phyloP scores from a whole-genome alignment of 2,797 vertebrate genomes.

The Sebastes baramenuke region DNA sequence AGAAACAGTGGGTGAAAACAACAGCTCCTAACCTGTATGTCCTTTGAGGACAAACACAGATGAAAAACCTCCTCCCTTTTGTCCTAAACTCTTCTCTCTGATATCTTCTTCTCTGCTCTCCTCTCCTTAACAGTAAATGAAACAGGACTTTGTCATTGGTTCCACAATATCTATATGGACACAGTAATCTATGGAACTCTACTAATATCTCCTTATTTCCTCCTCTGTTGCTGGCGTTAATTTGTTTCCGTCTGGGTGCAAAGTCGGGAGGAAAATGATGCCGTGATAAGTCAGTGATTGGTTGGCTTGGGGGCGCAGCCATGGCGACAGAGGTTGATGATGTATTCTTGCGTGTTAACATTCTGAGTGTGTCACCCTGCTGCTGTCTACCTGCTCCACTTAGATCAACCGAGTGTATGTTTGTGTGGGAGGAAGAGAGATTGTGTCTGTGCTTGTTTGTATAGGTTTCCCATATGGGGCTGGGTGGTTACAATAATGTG shows the following conservation, averaged over 20 bases:
- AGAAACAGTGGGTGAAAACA: constrained; percentile 5
- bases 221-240: not conserved
- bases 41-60: constrained; percentile 3
- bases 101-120: not conserved
- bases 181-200: not conserved
- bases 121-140: not conserved
- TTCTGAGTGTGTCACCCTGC: constrained; percentile 54
- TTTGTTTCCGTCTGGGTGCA: constrained; percentile 6
- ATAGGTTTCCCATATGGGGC: not conserved
- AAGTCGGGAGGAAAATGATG: constrained; percentile 14
- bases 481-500: not conserved
- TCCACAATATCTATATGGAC: not conserved
- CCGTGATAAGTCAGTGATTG: constrained; percentile 30
- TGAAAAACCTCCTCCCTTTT: not conserved
- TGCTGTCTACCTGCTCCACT: constrained; percentile 50
- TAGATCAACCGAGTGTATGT: constrained; percentile 38
- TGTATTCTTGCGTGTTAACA: constrained; percentile 56
- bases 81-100: not conserved
- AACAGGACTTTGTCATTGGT: not conserved
- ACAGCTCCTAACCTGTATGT: constrained; percentile 2
- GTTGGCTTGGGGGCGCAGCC: constrained; percentile 36
- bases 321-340: constrained; percentile 54
- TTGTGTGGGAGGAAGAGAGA: constrained; percentile 17
- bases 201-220: not conserved
- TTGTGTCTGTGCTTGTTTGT: constrained; percentile 9